Base-by-base conservation (phyloP, 2,888 invertebrate genomes). In the Netelia fuscicornis region DNA sequence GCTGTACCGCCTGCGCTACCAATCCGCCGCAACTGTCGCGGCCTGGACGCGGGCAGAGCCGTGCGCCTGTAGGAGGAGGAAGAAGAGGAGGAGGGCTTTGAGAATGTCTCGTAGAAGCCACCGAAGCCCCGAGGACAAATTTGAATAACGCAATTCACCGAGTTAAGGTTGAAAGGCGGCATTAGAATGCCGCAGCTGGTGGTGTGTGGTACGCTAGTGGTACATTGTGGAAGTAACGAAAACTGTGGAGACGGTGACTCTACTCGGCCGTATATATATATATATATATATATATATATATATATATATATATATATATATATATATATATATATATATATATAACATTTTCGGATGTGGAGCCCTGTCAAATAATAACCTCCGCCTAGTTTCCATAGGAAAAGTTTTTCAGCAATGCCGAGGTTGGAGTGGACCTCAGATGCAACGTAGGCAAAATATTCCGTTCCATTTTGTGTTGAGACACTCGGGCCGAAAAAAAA, bases 101-200 rank as follows among this genome's bases (percentile, higher is more conserved):
- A 67, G 72, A 85, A 76, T 79, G 56, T 76, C 75, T 64, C 70
- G 71, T 60, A 54, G 67, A 76, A 71, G 62, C 75, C 42, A 44
- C 56, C 42, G 25, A 58, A 78, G 58, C 65, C 72, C 72, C 23
- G 70, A 85, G 70, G 83, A 77, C 87, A 83, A 90, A 89, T 91
- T 90, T 90, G 90, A 92, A 92, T 92, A 91, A 91, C 89, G 89
- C 90, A 86, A 90, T 92, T 92, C 89, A 86, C 86, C 86, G 87
- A 88, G 89, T 90, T 89, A 88, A 91, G 90, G 90, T 91, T 84
- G 85, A 89, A 89, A 89, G 91, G 89, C 86, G 85, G 85, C 88
- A 88, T 89, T 89, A 88, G 87, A 89, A 90, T 88, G 88, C 85
- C 85, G 85, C 88, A 90, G 90, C 88, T 88, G 89, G 80, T 76